A percentile compares a stretch with the other conserved stretches of the same genome.
These are phyloP conservation scores for Parazoanthus atlanticus DNA, from an alignment of 92 coral and sea anemone species.

Conservation along the genomic window DNA sequence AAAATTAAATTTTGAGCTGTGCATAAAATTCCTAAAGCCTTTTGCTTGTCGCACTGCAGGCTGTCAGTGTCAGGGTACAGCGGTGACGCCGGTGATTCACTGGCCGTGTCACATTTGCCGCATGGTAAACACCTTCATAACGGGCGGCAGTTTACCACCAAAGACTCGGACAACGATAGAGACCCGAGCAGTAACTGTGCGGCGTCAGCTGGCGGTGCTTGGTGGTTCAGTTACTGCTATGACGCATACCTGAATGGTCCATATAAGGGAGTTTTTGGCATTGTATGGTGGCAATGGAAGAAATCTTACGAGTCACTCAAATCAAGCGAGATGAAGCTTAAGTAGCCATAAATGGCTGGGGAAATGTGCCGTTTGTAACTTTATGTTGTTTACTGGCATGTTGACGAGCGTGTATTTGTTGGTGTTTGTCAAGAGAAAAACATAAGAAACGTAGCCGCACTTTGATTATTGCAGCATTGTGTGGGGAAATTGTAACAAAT, in stretches of 20 bases:
- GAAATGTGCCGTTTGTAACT: background rate
- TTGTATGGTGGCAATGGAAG: slow-evolving; percentile 57
- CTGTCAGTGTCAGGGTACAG: slow-evolving; percentile 42
- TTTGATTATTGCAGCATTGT: too few relatives aligned
- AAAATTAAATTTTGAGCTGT: too few relatives aligned
- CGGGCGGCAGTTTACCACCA: slow-evolving; percentile 47
- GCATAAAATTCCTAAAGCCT: too few relatives aligned
- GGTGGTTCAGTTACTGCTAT: slow-evolving; percentile 64
- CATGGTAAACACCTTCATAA: slow-evolving; percentile 20
- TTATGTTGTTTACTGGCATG: too few relatives aligned
- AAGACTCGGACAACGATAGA: slow-evolving; percentile 52
- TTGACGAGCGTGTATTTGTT: too few relatives aligned
- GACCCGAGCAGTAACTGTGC: slow-evolving; percentile 37
- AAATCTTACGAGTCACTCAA: slow-evolving; percentile 49
- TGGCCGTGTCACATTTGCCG: background rate
- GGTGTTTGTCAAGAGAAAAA: too few relatives aligned
- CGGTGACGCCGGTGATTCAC: slow-evolving; percentile 61
- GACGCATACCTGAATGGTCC: slow-evolving; percentile 58
- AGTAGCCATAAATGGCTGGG: background rate
- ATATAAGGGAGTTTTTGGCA: slow-evolving; percentile 42
- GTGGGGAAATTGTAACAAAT: too few relatives aligned
- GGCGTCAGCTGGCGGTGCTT: slow-evolving; percentile 25
- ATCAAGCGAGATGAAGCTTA: slow-evolving; percentile 56
- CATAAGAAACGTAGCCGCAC: too few relatives aligned
- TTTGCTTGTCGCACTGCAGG: background rate